phyloP scores from a whole-genome alignment of 2,113 vertebrate species.

The Athene noctua region DNA sequence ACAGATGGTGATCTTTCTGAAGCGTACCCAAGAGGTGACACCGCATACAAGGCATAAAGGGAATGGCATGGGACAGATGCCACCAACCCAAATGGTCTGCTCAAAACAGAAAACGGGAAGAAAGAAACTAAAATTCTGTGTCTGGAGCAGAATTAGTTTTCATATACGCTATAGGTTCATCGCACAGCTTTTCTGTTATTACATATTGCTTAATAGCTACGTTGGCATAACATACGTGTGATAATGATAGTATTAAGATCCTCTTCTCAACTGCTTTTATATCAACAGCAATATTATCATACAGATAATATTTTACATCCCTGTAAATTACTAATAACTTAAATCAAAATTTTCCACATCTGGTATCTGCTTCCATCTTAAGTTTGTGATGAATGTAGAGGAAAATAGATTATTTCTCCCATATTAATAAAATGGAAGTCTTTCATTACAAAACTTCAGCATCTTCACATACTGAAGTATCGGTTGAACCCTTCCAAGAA shows the following conservation, averaged over 20 bases:
- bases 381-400: not conserved
- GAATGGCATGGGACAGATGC: not conserved
- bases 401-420: not conserved
- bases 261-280: not conserved
- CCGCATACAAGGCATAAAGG: not conserved
- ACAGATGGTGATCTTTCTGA: constrained; percentile 2
- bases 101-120: not conserved
- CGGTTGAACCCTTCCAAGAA: not conserved
- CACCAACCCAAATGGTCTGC: not conserved
- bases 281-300: not conserved
- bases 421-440: not conserved
- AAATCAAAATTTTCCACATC: not conserved
- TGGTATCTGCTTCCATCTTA: not conserved
- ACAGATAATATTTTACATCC: not conserved
- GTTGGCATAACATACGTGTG: not conserved
- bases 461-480: not conserved
- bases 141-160: not conserved
- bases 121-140: not conserved
- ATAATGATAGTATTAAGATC: not conserved
- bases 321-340: not conserved
- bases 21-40: not conserved
- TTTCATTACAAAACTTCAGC: not conserved
- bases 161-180: not conserved
- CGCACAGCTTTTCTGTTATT: not conserved
- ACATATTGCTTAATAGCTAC: not conserved